Conservation (phyloP, 2,797 vertebrate species). For the Rachycentron canadum region DNA sequence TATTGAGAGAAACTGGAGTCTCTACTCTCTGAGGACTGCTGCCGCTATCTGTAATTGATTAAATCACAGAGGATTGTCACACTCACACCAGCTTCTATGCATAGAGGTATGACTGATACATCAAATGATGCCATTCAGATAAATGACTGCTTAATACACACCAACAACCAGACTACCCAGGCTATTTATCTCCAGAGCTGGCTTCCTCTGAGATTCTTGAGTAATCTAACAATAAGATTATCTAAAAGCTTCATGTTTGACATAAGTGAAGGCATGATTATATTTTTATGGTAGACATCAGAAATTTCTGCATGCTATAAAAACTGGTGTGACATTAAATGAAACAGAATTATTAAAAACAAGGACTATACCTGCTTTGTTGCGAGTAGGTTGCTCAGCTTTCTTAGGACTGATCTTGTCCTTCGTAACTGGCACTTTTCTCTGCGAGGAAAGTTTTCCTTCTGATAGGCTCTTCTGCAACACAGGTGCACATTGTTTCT, state of each 20-base stretch:
- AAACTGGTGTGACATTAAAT: constrained; percentile 12
- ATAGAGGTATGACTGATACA: constrained; percentile 27
- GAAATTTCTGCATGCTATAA: constrained; percentile 2
- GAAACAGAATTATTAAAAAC: constrained; percentile 22
- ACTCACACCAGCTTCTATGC: constrained; percentile 29
- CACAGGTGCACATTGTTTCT: constrained; percentile 78
- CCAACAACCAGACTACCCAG: background rate
- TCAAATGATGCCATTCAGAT: constrained; percentile 17
- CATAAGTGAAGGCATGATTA: constrained; percentile 22
- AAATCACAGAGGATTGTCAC: constrained; percentile 55
- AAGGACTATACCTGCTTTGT: constrained; percentile 75
- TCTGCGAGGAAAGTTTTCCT: constrained; percentile 60
- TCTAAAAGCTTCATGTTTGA: constrained; percentile 27
- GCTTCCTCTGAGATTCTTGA: constrained; percentile 6
- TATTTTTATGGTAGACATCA: constrained; percentile 23
- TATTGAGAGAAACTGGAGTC: constrained; percentile 52
- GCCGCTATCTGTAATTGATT: constrained; percentile 69
- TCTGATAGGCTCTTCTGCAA: constrained; percentile 66
- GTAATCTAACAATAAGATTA: constrained; percentile 11
- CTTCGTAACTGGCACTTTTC: constrained; percentile 62
- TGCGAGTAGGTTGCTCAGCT: constrained; percentile 49
- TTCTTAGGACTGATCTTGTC: constrained; percentile 69
- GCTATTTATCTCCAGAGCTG: constrained; percentile 32
- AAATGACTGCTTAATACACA: constrained; percentile 22
- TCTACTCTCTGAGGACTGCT: constrained; percentile 58